phyloP scores from a whole-genome alignment of 1,140 invertebrate species.

The Sminthurides bifidus region DNA sequence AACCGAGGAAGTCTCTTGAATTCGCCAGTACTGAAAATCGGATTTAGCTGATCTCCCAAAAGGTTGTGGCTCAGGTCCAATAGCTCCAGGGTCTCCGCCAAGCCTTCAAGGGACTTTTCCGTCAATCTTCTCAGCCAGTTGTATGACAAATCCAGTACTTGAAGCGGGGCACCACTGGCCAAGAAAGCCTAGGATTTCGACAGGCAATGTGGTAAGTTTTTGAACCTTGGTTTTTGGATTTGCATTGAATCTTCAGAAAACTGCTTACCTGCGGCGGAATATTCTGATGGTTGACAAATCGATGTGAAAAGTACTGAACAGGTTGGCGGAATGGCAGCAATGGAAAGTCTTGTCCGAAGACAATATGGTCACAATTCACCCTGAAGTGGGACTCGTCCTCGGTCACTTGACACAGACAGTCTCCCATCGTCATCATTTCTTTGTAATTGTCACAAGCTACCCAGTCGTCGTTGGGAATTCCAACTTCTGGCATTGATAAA shows the following conservation, averaged over 20 bases:
- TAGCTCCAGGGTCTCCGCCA: constrained; percentile 53
- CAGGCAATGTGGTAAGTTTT: too few species aligned
- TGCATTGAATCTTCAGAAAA: neutral
- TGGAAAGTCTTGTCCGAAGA: constrained; percentile 63
- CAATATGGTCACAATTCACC: constrained; percentile 60
- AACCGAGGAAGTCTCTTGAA: constrained; percentile 60
- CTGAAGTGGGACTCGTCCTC: constrained; percentile 17
- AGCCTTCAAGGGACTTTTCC: constrained; percentile 56
- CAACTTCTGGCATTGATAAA: neutral
- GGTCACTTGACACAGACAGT: constrained; percentile 24
- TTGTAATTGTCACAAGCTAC: constrained; percentile 24
- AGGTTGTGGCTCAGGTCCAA: constrained; percentile 64
- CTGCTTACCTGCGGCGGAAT: constrained; percentile 53
- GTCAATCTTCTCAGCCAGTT: constrained; percentile 68
- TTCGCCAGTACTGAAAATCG: constrained; percentile 73
- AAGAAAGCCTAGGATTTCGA: constrained; percentile 42
- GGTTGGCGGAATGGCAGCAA: constrained; percentile 58
- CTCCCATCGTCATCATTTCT: constrained; percentile 12
- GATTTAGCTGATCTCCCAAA: constrained; percentile 74
- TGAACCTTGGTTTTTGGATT: neutral
- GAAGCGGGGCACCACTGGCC: constrained; percentile 50
- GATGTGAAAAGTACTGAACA: constrained; percentile 61
- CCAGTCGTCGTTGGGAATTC: constrained; percentile 23
- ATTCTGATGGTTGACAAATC: constrained; percentile 61
- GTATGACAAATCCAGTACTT: constrained; percentile 63